These are phyloP conservation scores for Campoletis raptor DNA, from an alignment of 2,888 invertebrate species.

Conservation along the genomic window DNA sequence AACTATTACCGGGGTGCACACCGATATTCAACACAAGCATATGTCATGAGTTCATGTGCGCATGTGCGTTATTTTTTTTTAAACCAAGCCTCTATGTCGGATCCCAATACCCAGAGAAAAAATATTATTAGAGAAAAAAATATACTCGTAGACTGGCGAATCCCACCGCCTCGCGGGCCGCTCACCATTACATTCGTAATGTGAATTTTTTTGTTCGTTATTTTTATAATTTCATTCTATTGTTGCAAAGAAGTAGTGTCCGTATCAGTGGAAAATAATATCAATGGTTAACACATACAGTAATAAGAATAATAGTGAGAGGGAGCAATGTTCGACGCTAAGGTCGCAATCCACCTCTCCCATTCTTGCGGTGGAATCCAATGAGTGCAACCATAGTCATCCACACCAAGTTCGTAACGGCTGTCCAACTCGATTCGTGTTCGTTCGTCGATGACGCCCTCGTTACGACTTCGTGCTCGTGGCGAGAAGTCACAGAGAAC, in stretches of 20 bases:
- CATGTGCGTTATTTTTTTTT: too few relatives aligned
- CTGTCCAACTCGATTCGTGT: slow-evolving; percentile 58
- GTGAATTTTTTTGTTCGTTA: neutral
- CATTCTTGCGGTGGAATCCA: slow-evolving; percentile 58
- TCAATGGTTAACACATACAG: slow-evolving; percentile 22
- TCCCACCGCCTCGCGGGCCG: neutral
- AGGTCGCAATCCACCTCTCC: slow-evolving; percentile 50
- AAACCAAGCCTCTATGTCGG: too few relatives aligned
- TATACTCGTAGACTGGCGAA: slow-evolving; percentile 24
- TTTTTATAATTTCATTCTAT: neutral
- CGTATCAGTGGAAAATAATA: slow-evolving; percentile 42
- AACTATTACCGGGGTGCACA: too few relatives aligned
- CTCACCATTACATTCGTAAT: slow-evolving; percentile 42
- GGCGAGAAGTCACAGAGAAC: slow-evolving; percentile 35
- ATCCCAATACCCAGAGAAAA: slow-evolving; percentile 23
- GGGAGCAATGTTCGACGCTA: slow-evolving; percentile 30
- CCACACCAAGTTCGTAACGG: slow-evolving; percentile 42
- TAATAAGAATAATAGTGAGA: slow-evolving; percentile 44
- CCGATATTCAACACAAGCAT: too few relatives aligned
- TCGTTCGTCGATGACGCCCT: slow-evolving; percentile 60
- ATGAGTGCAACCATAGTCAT: slow-evolving; percentile 27
- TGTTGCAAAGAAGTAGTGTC: neutral
- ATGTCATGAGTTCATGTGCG: too few relatives aligned
- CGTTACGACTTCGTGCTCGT: slow-evolving; percentile 60
- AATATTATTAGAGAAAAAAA: slow-evolving; percentile 15